phyloP scores from a whole-genome alignment of 1,140 invertebrate genomes.

The Coelopa frigida region DNA sequence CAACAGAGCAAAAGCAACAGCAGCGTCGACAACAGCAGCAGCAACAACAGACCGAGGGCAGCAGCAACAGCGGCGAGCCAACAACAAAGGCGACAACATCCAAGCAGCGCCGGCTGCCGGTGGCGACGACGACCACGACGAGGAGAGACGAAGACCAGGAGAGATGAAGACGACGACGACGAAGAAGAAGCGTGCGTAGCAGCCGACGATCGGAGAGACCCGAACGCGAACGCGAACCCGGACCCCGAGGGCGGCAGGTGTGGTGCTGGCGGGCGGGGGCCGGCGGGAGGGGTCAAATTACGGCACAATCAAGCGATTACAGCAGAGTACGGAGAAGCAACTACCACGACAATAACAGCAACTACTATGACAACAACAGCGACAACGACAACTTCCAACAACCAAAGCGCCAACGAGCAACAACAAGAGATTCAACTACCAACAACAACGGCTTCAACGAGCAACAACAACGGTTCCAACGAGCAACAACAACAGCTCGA shows the following conservation, averaged over 20 bases:
- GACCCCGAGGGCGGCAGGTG: too few species aligned
- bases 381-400: neutral
- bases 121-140: too few species aligned
- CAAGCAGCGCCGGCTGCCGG: too few species aligned
- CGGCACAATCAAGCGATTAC: slow-evolving; percentile 45
- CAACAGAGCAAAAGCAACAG: too few species aligned
- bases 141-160: too few species aligned
- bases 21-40: neutral
- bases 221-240: slow-evolving; percentile 1
- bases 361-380: slow-evolving; percentile 6
- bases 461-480: neutral
- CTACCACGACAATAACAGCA: slow-evolving; percentile 4
- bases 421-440: neutral
- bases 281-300: slow-evolving; percentile 30
- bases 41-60: slow-evolving; percentile 3
- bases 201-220: slow-evolving; percentile 4
- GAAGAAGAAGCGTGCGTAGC: slow-evolving; percentile 15
- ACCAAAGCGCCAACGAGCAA: slow-evolving; percentile 1
- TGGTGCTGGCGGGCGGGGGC: slow-evolving; percentile 14
- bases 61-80: neutral
- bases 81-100: slow-evolving; percentile 16
- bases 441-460: neutral
- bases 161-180: too few species aligned
- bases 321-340: slow-evolving; percentile 10
- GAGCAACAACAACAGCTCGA: neutral